Evolutionary conservation across 2,888 invertebrate genomes (phyloP).

Genomic region (Teleogryllus oceanicus): DNA sequence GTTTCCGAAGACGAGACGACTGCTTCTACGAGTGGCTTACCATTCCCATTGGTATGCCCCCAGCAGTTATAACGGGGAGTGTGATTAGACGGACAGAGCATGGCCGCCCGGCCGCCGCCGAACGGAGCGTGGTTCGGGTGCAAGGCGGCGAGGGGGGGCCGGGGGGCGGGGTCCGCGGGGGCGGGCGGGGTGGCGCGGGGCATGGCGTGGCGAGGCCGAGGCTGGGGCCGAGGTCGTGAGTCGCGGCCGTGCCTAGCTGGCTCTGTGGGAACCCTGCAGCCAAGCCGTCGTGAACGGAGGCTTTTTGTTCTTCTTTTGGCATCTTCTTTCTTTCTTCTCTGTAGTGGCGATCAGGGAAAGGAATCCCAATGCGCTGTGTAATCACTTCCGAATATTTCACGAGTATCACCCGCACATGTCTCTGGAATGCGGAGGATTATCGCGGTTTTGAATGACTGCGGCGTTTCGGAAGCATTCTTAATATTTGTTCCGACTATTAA

Average conservation of each 20-base stretch:
- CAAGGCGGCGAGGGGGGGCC: background rate
- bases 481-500: too few species aligned
- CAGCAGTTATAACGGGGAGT: background rate
- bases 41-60: background rate
- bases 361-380: too few species aligned
- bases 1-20: too few species aligned
- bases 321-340: background rate
- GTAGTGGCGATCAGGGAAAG: background rate
- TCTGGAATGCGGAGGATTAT: too few species aligned
- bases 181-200: background rate
- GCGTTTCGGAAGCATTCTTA: too few species aligned
- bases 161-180: background rate
- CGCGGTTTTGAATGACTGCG: too few species aligned
- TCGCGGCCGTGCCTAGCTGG: background rate
- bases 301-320: too few species aligned
- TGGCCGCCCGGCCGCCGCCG: background rate
- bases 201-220: background rate
- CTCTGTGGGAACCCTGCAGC: background rate
- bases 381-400: too few species aligned
- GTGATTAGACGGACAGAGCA: background rate
- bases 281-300: too few species aligned
- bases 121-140: background rate
- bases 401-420: too few species aligned
- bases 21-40: too few species aligned
- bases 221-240: background rate